phyloP scores from a whole-genome alignment of 2,888 invertebrate genomes.

The Drosophila emarginata region DNA sequence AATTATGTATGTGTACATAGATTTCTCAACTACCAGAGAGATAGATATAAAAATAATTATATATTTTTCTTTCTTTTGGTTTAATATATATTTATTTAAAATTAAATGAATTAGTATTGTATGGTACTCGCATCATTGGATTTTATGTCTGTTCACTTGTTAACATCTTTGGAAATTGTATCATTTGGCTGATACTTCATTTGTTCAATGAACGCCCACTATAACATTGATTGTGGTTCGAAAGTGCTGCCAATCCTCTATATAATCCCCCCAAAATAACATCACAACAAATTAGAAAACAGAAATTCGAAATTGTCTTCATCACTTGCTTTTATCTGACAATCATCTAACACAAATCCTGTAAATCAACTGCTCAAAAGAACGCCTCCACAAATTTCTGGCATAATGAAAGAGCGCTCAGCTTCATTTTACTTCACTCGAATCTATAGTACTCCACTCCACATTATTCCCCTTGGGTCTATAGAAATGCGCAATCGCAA shows the following conservation, averaged over 20 bases:
- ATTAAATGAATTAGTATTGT: too few species aligned
- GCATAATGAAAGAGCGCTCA: constrained; percentile 60
- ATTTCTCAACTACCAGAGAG: background rate
- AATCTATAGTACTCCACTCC: background rate
- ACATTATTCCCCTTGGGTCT: constrained; percentile 16
- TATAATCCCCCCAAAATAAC: background rate
- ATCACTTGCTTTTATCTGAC: background rate
- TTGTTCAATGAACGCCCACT: too few species aligned
- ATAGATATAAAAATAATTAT: too few species aligned
- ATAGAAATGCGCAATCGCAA: constrained; percentile 47
- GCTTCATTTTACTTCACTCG: background rate
- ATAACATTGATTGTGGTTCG: too few species aligned
- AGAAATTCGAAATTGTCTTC: constrained; percentile 2
- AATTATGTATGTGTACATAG: background rate
- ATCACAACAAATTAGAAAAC: background rate
- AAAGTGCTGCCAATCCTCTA: too few species aligned
- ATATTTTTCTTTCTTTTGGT: too few species aligned
- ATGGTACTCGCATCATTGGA: too few species aligned
- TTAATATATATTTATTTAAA: too few species aligned
- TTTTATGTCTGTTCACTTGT: too few species aligned
- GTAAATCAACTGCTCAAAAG: constrained; percentile 18
- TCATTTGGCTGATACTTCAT: too few species aligned
- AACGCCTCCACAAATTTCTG: constrained; percentile 34
- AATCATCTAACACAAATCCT: constrained; percentile 22
- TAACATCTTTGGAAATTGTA: too few species aligned